Base-by-base conservation (phyloP, 2,888 invertebrate genomes). In the Latrodectus elegans region DNA sequence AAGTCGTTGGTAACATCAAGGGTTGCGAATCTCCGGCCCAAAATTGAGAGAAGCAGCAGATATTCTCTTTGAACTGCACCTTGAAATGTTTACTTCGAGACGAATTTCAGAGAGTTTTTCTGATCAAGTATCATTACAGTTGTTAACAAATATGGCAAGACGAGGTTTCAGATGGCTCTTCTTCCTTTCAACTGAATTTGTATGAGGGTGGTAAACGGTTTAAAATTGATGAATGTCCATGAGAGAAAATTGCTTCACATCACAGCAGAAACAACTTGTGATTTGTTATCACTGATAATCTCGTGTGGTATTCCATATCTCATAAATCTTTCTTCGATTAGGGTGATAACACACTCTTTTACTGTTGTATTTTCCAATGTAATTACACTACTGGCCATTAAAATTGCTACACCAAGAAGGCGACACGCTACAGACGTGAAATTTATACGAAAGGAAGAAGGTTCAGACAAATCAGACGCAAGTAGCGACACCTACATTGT, bases 21-120 rank as follows among this genome's bases (percentile, higher is more conserved):
- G 38, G 38, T 15, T 68, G 11, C 68, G 2, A 15, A 68, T 4
- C 4, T 68, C 22, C 17, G 0, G 0, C 22, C 68, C n/a, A 6
- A 68, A 68, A 17, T 3, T 15, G n/a, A 60, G 60, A 22, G 10
- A 68, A 15, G 9, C 68, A 17, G 68, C 68, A 10, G 9, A 9
- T 68, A 38, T 12, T 11, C 51, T 51, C 3, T 51, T 38, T 38
- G 51, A 71, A 14, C 38, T 11, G 71, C 51, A 49, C 71, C 51
- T 71, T 71, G 49, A 26, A 51, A 8, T 49, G n/a, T 71, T 71
- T 14, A 71, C 3, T 12, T 51, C 71, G 38, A 38, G 38, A 26
- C 71, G 71, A 8, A 71, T 71, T 12, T 51, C 49, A 10, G 71
- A 2, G 11, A 71, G 38, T n/a, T 71, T 71, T 49, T 71, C 71